phyloP scores from a whole-genome alignment of 2,113 vertebrate species.

The Pygoscelis adeliae region DNA sequence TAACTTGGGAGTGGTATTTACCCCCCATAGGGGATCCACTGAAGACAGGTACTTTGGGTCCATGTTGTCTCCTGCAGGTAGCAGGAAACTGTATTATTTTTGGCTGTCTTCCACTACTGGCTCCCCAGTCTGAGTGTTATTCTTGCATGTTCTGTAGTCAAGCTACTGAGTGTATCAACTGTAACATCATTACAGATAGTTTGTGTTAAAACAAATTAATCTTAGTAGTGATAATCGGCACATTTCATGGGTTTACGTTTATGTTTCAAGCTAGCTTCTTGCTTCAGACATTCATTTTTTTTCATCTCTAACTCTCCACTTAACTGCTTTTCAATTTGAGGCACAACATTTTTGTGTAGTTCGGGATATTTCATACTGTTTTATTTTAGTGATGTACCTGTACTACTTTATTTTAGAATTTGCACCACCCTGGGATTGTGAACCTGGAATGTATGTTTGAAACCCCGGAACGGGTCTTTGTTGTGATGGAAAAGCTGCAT shows the following conservation, averaged over 20 bases:
- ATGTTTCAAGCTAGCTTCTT: neutral
- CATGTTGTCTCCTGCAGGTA: neutral
- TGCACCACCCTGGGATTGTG: slow-evolving; percentile 97
- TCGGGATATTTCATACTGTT: neutral
- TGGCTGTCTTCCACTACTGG: neutral
- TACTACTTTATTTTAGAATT: slow-evolving; percentile 81
- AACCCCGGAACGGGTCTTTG: slow-evolving; percentile 96
- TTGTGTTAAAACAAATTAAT: neutral
- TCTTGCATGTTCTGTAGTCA: neutral
- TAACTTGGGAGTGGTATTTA: neutral
- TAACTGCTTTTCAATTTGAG: neutral
- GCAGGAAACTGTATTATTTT: neutral
- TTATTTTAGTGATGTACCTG: neutral
- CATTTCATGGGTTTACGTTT: neutral
- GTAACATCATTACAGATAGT: neutral
- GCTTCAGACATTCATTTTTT: neutral
- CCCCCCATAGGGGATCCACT: too few species aligned
- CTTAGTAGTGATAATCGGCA: neutral
- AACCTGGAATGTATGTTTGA: slow-evolving; percentile 99
- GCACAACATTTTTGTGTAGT: neutral
- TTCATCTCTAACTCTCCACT: neutral
- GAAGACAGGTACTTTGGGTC: neutral
- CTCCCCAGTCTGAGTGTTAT: neutral
- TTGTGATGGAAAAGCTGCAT: slow-evolving; percentile 99
- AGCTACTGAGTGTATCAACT: neutral